These are phyloP conservation scores for Crocallis elinguaria DNA, from an alignment of 2,888 invertebrate species.

Conservation along the genomic window DNA sequence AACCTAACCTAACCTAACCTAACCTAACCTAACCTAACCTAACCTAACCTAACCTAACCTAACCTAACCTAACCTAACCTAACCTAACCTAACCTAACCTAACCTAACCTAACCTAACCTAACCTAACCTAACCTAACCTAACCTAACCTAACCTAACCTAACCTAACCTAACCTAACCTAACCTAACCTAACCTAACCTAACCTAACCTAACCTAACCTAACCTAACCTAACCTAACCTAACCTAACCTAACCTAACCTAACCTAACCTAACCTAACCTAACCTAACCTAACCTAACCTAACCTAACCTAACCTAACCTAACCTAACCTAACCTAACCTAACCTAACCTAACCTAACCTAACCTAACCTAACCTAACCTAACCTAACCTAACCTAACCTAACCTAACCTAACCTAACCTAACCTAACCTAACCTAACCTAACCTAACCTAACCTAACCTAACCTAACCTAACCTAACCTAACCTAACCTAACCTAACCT, in stretches of 20 bases:
- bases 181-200: slow-evolving; percentile 18
- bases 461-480: slow-evolving; percentile 19
- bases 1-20: slow-evolving; percentile 25
- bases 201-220: slow-evolving; percentile 21
- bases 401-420: slow-evolving; percentile 21
- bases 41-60: slow-evolving; percentile 30
- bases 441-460: slow-evolving; percentile 21
- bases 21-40: slow-evolving; percentile 24
- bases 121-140: slow-evolving; percentile 19
- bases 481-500: slow-evolving; percentile 21
- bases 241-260: slow-evolving; percentile 21
- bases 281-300: slow-evolving; percentile 23
- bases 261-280: slow-evolving; percentile 17
- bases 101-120: slow-evolving; percentile 18
- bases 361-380: slow-evolving; percentile 21
- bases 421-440: slow-evolving; percentile 21
- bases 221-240: slow-evolving; percentile 20
- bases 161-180: slow-evolving; percentile 18
- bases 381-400: slow-evolving; percentile 21
- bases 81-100: slow-evolving; percentile 10
- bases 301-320: slow-evolving; percentile 21
- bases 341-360: slow-evolving; percentile 26
- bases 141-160: slow-evolving; percentile 22
- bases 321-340: slow-evolving; percentile 22
- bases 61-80: slow-evolving; percentile 18